Conservation (phyloP, 2,888 invertebrate species). For the Drosophila suboccidentalis region DNA sequence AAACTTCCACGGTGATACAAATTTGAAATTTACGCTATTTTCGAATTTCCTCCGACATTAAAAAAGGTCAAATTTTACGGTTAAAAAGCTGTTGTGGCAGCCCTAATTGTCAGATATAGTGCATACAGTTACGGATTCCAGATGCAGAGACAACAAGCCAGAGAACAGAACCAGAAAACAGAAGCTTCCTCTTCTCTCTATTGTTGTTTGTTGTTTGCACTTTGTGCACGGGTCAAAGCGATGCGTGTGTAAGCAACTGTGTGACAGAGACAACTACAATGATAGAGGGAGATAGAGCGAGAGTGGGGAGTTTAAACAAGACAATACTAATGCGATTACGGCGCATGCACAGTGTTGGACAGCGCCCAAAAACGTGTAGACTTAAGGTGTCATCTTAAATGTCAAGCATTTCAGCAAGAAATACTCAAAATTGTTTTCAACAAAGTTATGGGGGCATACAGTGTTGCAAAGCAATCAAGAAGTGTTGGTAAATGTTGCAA, state of each 20-base stretch:
- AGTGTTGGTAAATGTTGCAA: not conserved
- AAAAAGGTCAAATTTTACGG: not conserved
- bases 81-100: not conserved
- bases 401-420: not conserved
- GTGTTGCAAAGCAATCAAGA: not conserved
- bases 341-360: constrained; percentile 15
- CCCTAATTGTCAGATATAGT: constrained; percentile 26
- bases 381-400: not conserved
- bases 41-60: not conserved
- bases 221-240: constrained; percentile 32
- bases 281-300: not conserved
- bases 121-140: constrained; percentile 27
- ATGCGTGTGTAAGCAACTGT: constrained; percentile 1
- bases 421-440: not conserved
- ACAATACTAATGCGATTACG: constrained; percentile 19
- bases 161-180: not conserved
- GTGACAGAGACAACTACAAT: not conserved
- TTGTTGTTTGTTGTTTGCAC: constrained; percentile 32
- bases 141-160: constrained; percentile 2
- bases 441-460: not conserved
- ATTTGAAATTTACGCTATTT: not conserved
- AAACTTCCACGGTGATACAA: not conserved
- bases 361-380: not conserved
- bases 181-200: not conserved
- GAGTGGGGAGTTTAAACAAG: not conserved